Percentiles rank a stretch among this genome's conserved stretches.
Evolutionary conservation across 2,888 invertebrate genomes (phyloP).

Genomic region (Ophonus ardosiacus): DNA sequence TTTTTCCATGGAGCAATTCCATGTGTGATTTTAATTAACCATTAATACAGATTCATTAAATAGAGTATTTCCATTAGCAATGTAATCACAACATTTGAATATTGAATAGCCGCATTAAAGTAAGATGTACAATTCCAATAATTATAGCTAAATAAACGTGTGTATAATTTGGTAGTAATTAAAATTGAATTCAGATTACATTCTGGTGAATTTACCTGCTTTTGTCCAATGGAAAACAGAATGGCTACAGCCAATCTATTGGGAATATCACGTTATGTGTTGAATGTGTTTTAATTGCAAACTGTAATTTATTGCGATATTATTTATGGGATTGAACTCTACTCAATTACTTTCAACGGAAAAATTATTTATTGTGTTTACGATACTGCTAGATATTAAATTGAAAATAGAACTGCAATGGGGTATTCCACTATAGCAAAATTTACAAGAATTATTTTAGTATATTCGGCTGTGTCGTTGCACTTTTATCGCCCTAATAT

Average conservation of each 20-base stretch:
- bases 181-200: constrained; percentile 43
- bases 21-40: not conserved
- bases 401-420: not conserved
- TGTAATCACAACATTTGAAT: constrained; percentile 38
- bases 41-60: constrained; percentile 19
- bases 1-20: not conserved
- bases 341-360: not conserved
- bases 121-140: constrained; percentile 38
- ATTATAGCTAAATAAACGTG: constrained; percentile 36
- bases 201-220: constrained; percentile 16
- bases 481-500: no score
- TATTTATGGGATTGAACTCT: constrained; percentile 31
- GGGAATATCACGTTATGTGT: constrained; percentile 33
- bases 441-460: no score
- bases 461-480: no score
- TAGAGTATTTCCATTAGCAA: constrained; percentile 24
- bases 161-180: constrained; percentile 28
- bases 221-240: not conserved
- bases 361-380: constrained; percentile 19
- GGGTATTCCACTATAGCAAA: no score
- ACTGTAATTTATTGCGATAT: constrained; percentile 32
- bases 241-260: constrained; percentile 17
- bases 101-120: constrained; percentile 11
- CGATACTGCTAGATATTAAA: not conserved
- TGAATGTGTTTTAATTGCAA: constrained; percentile 56